Base-by-base conservation (phyloP, 2,888 invertebrate genomes). In the Ypsolopha sequella region DNA sequence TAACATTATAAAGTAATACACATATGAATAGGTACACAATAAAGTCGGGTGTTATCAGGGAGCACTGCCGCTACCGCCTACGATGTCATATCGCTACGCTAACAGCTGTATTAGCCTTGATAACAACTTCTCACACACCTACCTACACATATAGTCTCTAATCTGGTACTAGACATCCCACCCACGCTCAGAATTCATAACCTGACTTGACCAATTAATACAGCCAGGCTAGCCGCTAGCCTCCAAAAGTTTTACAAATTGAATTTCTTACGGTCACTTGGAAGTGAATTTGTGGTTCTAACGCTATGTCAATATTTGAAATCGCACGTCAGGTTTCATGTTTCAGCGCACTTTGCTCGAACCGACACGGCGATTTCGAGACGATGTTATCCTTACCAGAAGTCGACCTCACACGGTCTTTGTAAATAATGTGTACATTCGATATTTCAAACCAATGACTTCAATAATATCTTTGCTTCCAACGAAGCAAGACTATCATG, bases 41-140 rank as follows among this genome's bases (percentile, higher is more conserved):
- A 43, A 52, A 43, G 54, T 56, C 50, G 43, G 49, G 56, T 45
- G 63, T 64, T 66, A 67, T 67, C 65, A 63, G 53, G 36, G 9
- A 36, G 56, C 57, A 54, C 54, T 35, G 46, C 46, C 36, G 74
- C 73, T 76, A 64, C 72, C 72, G 73, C 76, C 72, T 76, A 75
- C 75, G 72, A 64, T 62, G 64, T 58, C 60, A 65, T 74, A 74
- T 69, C 66, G 58, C 57, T 11, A 59, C 60, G 60, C 63, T 78
- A 77, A 76, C 79, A 73, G 71, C 72, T 68, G 68, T 68, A 73
- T 70, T 70, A 68, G 62, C 64, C 57, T 58, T 68, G 76, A 76
- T 79, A 80, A 70, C 64, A 43, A 34, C 14, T 24, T 60, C 61
- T 61, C 58, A 64, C 69, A 73, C 77, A 77, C 76, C 13, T 14